These are phyloP conservation scores for Athene noctua DNA, from an alignment of 2,113 vertebrate species.

Conservation along the genomic window DNA sequence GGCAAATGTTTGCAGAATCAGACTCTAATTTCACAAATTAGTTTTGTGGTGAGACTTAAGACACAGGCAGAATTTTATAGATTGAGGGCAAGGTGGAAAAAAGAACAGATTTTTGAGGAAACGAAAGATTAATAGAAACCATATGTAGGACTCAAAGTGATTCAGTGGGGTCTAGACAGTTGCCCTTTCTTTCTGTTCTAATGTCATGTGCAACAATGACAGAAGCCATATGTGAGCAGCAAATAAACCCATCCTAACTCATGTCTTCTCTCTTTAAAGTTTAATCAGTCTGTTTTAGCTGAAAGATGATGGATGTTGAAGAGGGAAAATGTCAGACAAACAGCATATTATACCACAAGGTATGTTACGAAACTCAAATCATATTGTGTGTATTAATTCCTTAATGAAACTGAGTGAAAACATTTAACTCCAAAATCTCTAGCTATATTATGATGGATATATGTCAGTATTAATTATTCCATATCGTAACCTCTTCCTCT, in stretches of 20 bases:
- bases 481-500: neutral
- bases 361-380: neutral
- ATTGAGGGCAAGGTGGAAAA: neutral
- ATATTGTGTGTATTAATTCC: neutral
- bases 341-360: rapidly evolving
- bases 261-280: neutral
- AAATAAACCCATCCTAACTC: conserved; percentile 15
- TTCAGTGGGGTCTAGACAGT: neutral
- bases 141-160: neutral
- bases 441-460: neutral
- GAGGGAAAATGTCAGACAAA: conserved; percentile 16
- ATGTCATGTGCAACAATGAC: neutral
- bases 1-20: neutral
- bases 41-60: neutral
- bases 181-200: conserved; percentile 11
- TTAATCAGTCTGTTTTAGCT: conserved; percentile 2
- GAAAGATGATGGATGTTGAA: neutral
- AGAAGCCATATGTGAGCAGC: neutral
- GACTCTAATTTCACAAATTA: neutral
- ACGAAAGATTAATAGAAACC: neutral
- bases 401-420: neutral
- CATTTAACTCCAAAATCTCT: neutral
- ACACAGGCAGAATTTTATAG: neutral
- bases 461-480: neutral
- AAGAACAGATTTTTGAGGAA: neutral